Base-by-base conservation (phyloP, 2,113 vertebrate species). In the Porphyrio hochstetteri region DNA sequence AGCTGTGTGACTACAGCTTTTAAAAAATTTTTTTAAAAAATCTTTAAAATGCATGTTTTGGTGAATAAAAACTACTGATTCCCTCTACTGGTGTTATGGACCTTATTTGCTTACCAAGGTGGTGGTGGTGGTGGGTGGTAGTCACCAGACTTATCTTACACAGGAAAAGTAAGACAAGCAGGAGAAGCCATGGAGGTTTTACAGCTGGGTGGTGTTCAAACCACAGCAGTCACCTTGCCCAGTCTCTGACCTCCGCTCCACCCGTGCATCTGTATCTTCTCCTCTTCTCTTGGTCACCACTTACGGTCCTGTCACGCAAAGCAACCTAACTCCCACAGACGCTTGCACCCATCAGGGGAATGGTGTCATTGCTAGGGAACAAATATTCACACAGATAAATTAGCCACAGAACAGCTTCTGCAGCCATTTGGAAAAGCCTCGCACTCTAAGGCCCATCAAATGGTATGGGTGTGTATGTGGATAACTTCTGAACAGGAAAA, bases 1-100 rank as follows among this genome's bases (percentile, higher is more conserved):
- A 97, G 96, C 96, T 97, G 97, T 96, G 95, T 97, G 96, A 96
- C 95, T 96, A 79, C 91, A 94, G 95, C 56, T 94, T 93, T 76
- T 23, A 12, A 50, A 50, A 50, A 50, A 50, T 21, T 42, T 15
- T 42, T 33, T 50, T 16, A 16, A 68, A 63, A 48, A 40, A 40
- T 13, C 14, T 40, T 40, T 40, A 48, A 17, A 46, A 13, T 14
- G 28, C 69, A 24, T 96, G 77, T 81, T 95, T 94, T 63, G 87
- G 87, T 82, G 88, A 94, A 86, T 91, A 92, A 96, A 97, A 97
- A 72, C 70, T 94, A 93, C 97, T 87, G 92, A 97, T 96, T 96
- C 95, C 86, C 80, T 96, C 93, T 95, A 67, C 80, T 95, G 89
- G 92, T 96, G 87, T 92, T 95, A 87, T 35, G 52, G 46, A 94